A percentile compares a stretch with the other conserved stretches of the same genome.
These are phyloP conservation scores for Neosalanx taihuensis DNA, from an alignment of 2,797 vertebrate genomes.

Conservation along the genomic window DNA sequence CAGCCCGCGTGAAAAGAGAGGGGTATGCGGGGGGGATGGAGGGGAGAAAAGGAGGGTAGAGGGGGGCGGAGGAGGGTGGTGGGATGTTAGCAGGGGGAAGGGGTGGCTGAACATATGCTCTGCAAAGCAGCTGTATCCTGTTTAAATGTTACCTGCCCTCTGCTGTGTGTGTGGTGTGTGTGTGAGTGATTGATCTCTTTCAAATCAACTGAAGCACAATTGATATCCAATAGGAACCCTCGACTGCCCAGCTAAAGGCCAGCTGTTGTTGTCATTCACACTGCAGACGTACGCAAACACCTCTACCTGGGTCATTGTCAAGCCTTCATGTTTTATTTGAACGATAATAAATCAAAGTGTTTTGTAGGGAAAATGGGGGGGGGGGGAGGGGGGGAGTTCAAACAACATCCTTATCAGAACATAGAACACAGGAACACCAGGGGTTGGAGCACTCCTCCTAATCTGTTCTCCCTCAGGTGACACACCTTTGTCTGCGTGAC, in stretches of 20 bases:
- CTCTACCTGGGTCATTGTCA: background rate
- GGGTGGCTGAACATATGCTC: conserved; percentile 23
- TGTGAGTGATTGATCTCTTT: conserved; percentile 15
- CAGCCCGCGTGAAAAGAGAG: background rate
- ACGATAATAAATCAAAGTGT: background rate
- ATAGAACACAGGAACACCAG: background rate
- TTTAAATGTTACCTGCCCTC: conserved; percentile 25
- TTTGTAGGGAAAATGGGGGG: background rate
- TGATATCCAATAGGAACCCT: conserved; percentile 27
- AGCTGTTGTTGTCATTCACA: conserved; percentile 29
- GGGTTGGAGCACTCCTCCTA: background rate
- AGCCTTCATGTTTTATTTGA: background rate
- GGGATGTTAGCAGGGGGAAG: conserved; percentile 13
- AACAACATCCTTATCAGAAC: background rate
- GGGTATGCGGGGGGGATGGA: background rate
- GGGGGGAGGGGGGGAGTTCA: no score
- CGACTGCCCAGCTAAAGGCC: conserved; percentile 18
- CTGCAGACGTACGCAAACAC: background rate
- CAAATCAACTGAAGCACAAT: conserved; percentile 28
- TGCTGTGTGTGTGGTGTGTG: background rate
- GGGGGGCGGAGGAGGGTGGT: conserved; percentile 16
- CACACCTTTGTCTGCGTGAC: background rate
- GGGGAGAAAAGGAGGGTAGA: background rate
- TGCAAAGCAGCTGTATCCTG: background rate
- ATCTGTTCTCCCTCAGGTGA: background rate